phyloP scores from a whole-genome alignment of 2,888 invertebrate genomes.

The Lasioglossum pauxillum region DNA sequence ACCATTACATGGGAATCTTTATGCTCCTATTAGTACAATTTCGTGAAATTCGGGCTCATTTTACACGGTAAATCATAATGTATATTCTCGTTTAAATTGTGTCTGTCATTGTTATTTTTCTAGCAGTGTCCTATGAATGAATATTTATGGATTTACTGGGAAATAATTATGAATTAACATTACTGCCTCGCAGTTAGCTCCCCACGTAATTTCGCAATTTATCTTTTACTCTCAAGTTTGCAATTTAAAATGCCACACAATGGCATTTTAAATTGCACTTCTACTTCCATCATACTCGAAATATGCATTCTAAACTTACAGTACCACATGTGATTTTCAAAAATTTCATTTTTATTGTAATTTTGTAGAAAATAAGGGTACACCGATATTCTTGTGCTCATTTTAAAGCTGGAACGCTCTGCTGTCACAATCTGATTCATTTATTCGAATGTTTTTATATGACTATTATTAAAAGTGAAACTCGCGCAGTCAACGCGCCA shows the following conservation, averaged over 20 bases:
- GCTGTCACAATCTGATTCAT: background rate
- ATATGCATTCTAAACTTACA: no score
- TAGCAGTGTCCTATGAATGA: no score
- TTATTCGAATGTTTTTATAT: background rate
- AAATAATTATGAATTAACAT: background rate
- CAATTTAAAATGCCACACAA: background rate
- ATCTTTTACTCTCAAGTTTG: background rate
- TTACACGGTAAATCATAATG: background rate
- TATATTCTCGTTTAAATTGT: background rate
- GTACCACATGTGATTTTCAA: no score
- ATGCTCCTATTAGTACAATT: background rate
- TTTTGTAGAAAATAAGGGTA: no score
- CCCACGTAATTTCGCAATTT: background rate
- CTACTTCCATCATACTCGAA: background rate
- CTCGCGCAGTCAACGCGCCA: background rate
- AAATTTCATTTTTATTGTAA: no score
- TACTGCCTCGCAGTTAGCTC: background rate
- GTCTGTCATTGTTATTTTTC: no score
- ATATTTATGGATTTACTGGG: no score
- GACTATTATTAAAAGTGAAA: background rate
- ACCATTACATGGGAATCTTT: background rate
- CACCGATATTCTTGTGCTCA: no score
- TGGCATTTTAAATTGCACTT: background rate
- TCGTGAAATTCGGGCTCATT: background rate
- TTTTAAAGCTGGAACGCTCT: no score